A percentile compares a stretch with the other conserved stretches of the same genome.
Conservation (phyloP, 1,140 invertebrate genomes). For the Penaeus vannamei region DNA sequence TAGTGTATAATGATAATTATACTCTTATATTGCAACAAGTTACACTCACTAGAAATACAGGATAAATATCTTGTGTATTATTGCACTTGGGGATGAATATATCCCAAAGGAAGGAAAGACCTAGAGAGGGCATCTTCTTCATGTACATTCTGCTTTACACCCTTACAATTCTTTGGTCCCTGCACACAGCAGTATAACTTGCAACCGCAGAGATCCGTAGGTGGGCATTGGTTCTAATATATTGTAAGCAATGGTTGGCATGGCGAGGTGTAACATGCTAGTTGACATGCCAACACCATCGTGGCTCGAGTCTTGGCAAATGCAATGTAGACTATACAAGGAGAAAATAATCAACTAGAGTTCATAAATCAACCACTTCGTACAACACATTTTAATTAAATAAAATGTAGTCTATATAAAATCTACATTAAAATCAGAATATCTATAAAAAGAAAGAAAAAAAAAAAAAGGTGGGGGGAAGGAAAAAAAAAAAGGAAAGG, state of each 20-base stretch:
- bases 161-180: slow-evolving; percentile 29
- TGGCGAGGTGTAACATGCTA: slow-evolving; percentile 12
- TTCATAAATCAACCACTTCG: slow-evolving; percentile 36
- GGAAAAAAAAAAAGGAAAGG: background rate
- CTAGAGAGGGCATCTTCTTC: slow-evolving; percentile 11
- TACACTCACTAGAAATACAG: slow-evolving; percentile 53
- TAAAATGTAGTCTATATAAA: slow-evolving; percentile 57
- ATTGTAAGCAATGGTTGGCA: slow-evolving; percentile 24
- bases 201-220: slow-evolving; percentile 5
- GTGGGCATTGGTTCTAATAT: background rate
- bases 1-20: slow-evolving; percentile 9
- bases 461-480: background rate
- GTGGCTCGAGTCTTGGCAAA: background rate
- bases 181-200: background rate
- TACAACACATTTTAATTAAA: slow-evolving; percentile 51
- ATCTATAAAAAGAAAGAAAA: slow-evolving; percentile 42
- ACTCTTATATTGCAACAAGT: slow-evolving; percentile 50
- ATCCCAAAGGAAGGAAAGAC: slow-evolving; percentile 19
- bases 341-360: slow-evolving; percentile 37
- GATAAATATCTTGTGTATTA: slow-evolving; percentile 59
- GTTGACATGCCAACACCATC: no score
- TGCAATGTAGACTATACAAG: slow-evolving; percentile 31
- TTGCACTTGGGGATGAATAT: slow-evolving; percentile 49
- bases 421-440: slow-evolving; percentile 56
- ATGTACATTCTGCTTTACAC: background rate